phyloP scores from a whole-genome alignment of 2,113 vertebrate species.

The Megaceryle torquata region DNA sequence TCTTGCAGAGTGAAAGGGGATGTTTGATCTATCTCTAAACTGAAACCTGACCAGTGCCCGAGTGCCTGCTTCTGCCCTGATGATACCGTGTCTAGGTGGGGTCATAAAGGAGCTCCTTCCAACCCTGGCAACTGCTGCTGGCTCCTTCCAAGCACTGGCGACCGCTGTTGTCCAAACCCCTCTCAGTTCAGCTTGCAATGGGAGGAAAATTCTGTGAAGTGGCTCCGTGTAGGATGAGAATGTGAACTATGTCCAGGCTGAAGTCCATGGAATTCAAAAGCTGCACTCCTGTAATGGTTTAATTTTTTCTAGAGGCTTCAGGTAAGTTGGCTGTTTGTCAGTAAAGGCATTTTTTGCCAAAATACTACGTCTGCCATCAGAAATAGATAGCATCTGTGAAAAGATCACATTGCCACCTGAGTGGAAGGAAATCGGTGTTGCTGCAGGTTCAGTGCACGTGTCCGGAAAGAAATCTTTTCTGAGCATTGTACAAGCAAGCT shows the following conservation, averaged over 20 bases:
- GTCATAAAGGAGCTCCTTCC: not conserved
- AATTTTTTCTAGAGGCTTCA: not conserved
- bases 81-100: not conserved
- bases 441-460: not conserved
- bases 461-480: not conserved
- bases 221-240: conserved; percentile 32
- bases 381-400: not conserved
- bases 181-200: not conserved
- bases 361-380: not conserved
- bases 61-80: not conserved
- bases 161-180: not conserved
- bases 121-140: not conserved
- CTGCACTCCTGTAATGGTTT: not conserved
- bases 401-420: not conserved
- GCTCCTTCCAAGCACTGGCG: not conserved
- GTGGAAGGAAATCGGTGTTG: not conserved
- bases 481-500: not conserved
- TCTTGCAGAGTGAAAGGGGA: not conserved
- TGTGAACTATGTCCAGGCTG: conserved; percentile 53
- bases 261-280: not conserved
- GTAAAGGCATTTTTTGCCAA: not conserved
- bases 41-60: not conserved
- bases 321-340: not conserved
- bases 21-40: not conserved
- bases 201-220: not conserved